Base-by-base conservation (phyloP, 2,888 invertebrate species). In the Hymenopus coronatus region DNA sequence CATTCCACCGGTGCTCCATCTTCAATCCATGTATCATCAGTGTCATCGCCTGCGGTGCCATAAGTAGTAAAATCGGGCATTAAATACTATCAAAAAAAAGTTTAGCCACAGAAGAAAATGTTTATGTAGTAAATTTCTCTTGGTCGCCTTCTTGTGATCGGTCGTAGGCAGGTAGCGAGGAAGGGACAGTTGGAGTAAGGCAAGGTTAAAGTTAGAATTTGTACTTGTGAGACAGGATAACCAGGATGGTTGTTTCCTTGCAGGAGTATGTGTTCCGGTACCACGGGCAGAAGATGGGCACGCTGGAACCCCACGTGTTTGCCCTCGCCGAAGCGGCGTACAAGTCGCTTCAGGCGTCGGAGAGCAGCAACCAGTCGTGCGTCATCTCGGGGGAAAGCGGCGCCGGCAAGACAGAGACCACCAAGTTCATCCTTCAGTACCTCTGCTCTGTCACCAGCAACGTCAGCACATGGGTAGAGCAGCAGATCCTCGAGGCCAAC, bases 381-480 rank as follows among this genome's bases (percentile, higher is more conserved):
- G 98, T 98, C 89, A 98, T 98, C 94, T 97, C 97, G 82, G 98
- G 98, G 2, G 98, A 98, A 93, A 97, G 97, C 92, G 98, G 98
- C 8, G 98, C 98, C 7, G 98, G 98, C 88, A 98, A 98, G 94
- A 98, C 98, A 0, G 98, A 98, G 93, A 98, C 97, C 88, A 98
- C 98, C 4, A 97, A 98, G 93, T 96, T 98, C 92, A 98, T 98
- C 91, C 94, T 98, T 90, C 98, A 98, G 93, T 98, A 98, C 93
- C 94, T 98, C 88, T 98, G 98, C 93, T 97, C 98, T 25, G 97
- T 98, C 12, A 95, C 94, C 88, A 96, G 96, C 91, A 96, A 96
- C 91, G 96, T 96, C 81, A 96, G 96, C 90, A 97, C 98, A 1
- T 98, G 98, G 98, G 97, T 98, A n/a, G 98, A 98, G 92, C 98